Conservation (phyloP, 2,797 vertebrate genomes). For the Botia kubotai region DNA sequence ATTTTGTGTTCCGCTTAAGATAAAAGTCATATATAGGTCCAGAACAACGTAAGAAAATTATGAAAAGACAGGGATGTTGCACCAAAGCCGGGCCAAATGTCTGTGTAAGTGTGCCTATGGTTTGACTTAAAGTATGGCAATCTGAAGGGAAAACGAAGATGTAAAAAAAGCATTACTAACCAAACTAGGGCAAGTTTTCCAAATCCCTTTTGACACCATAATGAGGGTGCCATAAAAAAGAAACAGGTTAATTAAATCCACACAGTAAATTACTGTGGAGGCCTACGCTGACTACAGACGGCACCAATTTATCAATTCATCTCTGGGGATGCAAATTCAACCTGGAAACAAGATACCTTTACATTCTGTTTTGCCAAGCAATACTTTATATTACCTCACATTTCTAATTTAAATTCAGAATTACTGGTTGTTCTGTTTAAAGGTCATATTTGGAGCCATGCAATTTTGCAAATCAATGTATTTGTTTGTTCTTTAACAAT, state of each 20-base stretch:
- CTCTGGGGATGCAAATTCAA: conserved; percentile 56
- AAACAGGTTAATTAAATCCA: conserved; percentile 75
- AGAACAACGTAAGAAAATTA: neutral
- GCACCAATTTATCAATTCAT: conserved; percentile 62
- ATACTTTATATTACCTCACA: neutral
- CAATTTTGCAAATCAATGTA: too few relatives aligned
- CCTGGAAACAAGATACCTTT: conserved; percentile 43
- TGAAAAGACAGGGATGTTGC: neutral
- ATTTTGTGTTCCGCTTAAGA: too few relatives aligned
- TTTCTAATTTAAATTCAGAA: neutral
- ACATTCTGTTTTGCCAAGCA: neutral
- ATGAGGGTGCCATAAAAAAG: conserved; percentile 65
- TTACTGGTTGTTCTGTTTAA: neutral
- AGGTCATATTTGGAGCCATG: too few relatives aligned
- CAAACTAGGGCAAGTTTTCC: conserved; percentile 65
- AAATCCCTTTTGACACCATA: conserved; percentile 60
- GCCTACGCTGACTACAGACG: conserved; percentile 51
- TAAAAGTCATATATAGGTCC: too few relatives aligned
- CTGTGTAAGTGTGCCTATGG: neutral
- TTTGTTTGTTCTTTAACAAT: neutral
- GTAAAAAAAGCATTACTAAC: conserved; percentile 46
- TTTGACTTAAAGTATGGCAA: conserved; percentile 39
- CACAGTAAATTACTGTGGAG: conserved; percentile 49
- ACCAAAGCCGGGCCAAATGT: conserved; percentile 6
- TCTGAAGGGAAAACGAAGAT: conserved; percentile 44